Evolutionary conservation across 2,113 vertebrate species (phyloP), one percentile per base, ranked within the genome.

Genomic region (Pomatostomus ruficeps): DNA sequence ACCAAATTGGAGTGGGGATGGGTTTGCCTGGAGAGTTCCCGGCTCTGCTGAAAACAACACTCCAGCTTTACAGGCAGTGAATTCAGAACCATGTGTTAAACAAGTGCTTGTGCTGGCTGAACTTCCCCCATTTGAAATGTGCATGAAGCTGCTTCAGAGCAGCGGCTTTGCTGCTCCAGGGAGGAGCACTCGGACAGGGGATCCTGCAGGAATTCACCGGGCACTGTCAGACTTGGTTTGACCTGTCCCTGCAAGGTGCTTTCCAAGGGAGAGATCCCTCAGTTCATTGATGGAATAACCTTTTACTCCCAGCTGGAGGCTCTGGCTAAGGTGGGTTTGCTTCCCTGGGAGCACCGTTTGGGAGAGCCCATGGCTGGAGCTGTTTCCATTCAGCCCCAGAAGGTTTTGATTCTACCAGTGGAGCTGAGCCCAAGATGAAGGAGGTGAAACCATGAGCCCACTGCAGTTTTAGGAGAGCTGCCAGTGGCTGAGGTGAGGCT

Each of bases 1-100:
- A 73, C 5, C 49, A 88, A 76, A 80, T 76, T 40, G 51, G n/a
- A 78, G 17, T 61, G 10, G 68, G 54, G 63, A 24, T 67, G 18
- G 15, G 63, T 76, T 89, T 94, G 46, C 93, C 78, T 91, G 70
- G 14, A 78, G 57, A 78, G 43, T 42, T 70, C 66, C 85, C 33
- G 12, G 35, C 74, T 92, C 59, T 82, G 51, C 79, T 92, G 86
- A 42, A 88, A 88, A 84, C 42, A 17, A 20, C 49, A 10, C 42
- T 57, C 2, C 18, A 58, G 70, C 54, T 85, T 88, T 82, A 63
- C 58, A 52, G 55, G 45, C 62, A 36, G 4, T 29, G 35, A 48
- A 52, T 83, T 85, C 40, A 65, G 70, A 93, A 28, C 52, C 58
- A 10, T 24, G 17, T 48, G 17, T 48, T 48, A 31, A 57, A 35